Evolutionary conservation across 2,113 vertebrate species (phyloP).

Genomic region (Trichechus manatus): DNA sequence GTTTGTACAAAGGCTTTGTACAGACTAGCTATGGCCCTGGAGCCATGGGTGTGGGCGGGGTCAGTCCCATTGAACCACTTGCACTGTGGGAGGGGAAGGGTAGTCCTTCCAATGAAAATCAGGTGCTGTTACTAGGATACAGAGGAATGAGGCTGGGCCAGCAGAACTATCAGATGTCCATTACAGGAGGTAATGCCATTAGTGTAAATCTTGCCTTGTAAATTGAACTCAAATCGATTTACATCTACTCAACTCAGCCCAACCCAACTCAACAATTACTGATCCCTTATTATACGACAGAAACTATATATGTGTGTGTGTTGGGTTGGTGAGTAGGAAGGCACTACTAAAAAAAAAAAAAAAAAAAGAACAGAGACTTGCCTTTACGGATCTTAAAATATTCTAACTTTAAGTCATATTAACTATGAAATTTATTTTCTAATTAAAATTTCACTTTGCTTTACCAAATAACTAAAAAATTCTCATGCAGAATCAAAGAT

Average conservation of each 20-base stretch:
- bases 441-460: not conserved
- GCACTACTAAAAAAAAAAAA: not conserved
- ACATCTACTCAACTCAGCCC: not conserved
- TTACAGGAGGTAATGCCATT: not conserved
- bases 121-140: not conserved
- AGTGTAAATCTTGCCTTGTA: not conserved
- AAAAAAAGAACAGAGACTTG: not conserved
- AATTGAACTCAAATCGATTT: not conserved
- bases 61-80: not conserved
- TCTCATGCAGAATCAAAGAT: not conserved
- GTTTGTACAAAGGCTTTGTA: not conserved
- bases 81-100: not conserved
- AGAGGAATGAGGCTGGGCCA: not conserved
- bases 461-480: not conserved
- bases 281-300: not conserved
- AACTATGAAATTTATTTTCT: not conserved
- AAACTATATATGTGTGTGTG: not conserved
- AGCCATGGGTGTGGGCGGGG: not conserved
- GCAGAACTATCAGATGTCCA: not conserved
- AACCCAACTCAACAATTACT: not conserved
- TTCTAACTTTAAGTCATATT: not conserved
- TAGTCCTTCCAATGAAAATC: not conserved
- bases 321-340: not conserved
- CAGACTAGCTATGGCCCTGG: not conserved
- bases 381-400: not conserved